A percentile compares a stretch with the other conserved stretches of the same genome.
Conservation (phyloP, 2,797 vertebrate species). For the Tragelaphus oryx region DNA sequence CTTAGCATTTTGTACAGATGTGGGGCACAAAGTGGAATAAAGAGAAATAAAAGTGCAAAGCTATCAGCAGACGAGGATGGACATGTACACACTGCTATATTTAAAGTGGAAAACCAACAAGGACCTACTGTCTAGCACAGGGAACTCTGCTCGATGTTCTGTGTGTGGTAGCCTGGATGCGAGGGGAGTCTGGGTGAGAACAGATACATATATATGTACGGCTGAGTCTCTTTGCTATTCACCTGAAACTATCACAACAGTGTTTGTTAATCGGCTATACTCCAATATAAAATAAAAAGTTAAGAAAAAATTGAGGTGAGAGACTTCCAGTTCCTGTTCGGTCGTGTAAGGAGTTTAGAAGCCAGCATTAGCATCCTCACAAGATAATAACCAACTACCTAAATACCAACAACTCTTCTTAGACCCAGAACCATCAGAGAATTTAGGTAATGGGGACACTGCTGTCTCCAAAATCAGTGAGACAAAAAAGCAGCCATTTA, state of each 20-base stretch:
- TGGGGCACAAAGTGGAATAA: not conserved
- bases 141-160: not conserved
- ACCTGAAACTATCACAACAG: not conserved
- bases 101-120: not conserved
- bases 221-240: not conserved
- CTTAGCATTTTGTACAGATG: not conserved
- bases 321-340: not conserved
- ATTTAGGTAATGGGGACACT: not conserved
- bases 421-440: not conserved
- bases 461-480: not conserved
- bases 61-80: not conserved
- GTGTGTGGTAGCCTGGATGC: not conserved
- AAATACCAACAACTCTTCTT: not conserved
- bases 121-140: not conserved
- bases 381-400: not conserved
- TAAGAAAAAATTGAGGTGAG: not conserved
- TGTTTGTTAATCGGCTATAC: not conserved
- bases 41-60: not conserved
- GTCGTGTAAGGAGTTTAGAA: not conserved
- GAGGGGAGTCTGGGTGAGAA: not conserved
- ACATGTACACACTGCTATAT: not conserved
- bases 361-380: not conserved
- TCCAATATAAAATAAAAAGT: not conserved
- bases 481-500: not conserved
- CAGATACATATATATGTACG: not conserved